Evolutionary conservation across 2,888 invertebrate species (phyloP).

Genomic region (Nephrotoma flavescens): DNA sequence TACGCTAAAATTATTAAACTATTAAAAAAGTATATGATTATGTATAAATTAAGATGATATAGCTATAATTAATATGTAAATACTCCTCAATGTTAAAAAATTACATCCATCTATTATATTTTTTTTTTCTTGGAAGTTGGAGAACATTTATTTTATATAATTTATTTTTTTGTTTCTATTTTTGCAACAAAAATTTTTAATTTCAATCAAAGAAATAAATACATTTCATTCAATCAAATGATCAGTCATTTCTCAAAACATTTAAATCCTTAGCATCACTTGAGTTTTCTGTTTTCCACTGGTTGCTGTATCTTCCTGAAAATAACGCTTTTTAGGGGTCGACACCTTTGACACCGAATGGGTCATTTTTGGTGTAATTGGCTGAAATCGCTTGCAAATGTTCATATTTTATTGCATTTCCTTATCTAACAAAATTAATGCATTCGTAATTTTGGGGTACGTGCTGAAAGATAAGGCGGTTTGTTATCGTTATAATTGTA

Average conservation of each 20-base stretch:
- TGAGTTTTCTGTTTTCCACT: too few species aligned
- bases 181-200: background rate
- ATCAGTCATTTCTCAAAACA: background rate
- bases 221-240: background rate
- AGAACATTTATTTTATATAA: constrained; percentile 2
- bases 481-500: too few species aligned
- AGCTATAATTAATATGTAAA: constrained; percentile 2
- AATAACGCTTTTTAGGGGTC: too few species aligned
- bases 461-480: too few species aligned
- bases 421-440: too few species aligned
- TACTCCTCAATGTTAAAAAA: constrained; percentile 1
- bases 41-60: background rate
- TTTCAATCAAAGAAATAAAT: background rate
- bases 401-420: too few species aligned
- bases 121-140: constrained; percentile 4
- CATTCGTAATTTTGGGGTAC: too few species aligned
- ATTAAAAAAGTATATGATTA: background rate
- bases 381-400: too few species aligned
- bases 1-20: background rate
- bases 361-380: too few species aligned
- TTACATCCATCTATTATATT: background rate
- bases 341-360: too few species aligned
- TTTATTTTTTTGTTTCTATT: background rate
- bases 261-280: background rate
- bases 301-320: too few species aligned